phyloP scores from a whole-genome alignment of 2,113 vertebrate species.

The Spermophilus dauricus region DNA sequence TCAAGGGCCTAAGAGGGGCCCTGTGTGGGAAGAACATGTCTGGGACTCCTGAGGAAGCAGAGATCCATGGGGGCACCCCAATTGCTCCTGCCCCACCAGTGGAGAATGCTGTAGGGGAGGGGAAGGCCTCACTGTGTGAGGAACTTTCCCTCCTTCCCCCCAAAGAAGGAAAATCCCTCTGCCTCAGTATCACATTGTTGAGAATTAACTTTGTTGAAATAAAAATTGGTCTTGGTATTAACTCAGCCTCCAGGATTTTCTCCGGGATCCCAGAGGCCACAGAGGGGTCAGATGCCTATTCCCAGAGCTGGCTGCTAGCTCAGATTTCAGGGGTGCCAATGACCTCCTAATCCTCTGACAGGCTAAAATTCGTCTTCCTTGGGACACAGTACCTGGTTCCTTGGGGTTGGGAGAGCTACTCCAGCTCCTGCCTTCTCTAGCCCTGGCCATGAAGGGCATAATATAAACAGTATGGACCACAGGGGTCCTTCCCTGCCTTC shows the following conservation, averaged over 20 bases:
- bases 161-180: conserved; percentile 73
- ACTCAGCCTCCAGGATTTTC: conserved; percentile 81
- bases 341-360: conserved; percentile 47
- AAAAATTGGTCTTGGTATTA: conserved; percentile 87
- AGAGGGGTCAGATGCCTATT: conserved; percentile 76
- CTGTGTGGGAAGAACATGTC: too few relatives aligned
- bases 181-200: conserved; percentile 81
- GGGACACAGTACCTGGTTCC: not conserved
- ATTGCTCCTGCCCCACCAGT: conserved; percentile 52
- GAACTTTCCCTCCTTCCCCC: not conserved
- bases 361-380: not conserved
- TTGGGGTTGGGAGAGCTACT: not conserved
- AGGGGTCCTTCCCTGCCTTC: not conserved
- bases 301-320: conserved; percentile 66
- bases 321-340: conserved; percentile 67
- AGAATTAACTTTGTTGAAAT: conserved; percentile 86
- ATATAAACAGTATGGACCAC: accelerated
- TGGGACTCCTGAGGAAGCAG: not conserved
- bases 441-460: not conserved
- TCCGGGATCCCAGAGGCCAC: conserved; percentile 64
- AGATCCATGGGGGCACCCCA: too few relatives aligned
- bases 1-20: not conserved
- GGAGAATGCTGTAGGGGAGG: conserved; percentile 87
- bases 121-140: not conserved
- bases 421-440: not conserved